Percentiles rank a stretch among this genome's conserved stretches.
phyloP scores from a whole-genome alignment of 2,888 invertebrate genomes.

The Leistus spinibarbis region DNA sequence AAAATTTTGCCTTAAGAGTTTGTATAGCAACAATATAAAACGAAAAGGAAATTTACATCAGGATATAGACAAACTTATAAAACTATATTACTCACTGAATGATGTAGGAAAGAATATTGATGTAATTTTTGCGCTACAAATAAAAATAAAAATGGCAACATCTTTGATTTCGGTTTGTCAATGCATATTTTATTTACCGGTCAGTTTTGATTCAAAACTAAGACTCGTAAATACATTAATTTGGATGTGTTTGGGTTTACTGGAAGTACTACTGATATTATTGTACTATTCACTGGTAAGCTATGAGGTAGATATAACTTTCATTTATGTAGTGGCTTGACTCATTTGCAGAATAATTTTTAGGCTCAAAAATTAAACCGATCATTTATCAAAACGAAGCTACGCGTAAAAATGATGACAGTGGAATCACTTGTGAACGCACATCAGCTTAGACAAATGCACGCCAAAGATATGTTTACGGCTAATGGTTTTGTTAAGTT shows the following conservation, averaged over 20 bases:
- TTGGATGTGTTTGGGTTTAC: neutral
- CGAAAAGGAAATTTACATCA: neutral
- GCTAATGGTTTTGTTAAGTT: neutral
- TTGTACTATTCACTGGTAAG: neutral
- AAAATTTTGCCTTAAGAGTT: neutral
- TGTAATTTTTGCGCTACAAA: neutral
- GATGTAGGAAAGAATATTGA: neutral
- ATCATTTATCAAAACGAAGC: neutral
- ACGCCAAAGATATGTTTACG: neutral
- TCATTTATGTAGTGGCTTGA: too few relatives aligned
- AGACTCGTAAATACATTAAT: neutral
- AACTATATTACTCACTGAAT: neutral
- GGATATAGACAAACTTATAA: neutral
- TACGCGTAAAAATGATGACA: too few relatives aligned
- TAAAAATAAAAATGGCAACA: conserved; percentile 1
- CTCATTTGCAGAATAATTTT: too few relatives aligned
- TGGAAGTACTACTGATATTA: conserved; percentile 3
- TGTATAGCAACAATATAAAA: neutral
- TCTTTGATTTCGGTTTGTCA: conserved; percentile 6
- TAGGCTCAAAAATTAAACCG: neutral
- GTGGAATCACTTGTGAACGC: too few relatives aligned
- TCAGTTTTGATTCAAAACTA: neutral
- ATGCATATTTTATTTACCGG: conserved; percentile 6
- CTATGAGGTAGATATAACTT: neutral
- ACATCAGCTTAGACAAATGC: too few relatives aligned